A percentile compares a stretch with the other conserved stretches of the same genome.
These are phyloP conservation scores for Porphyrio hochstetteri DNA, from an alignment of 2,113 vertebrate species.

Conservation along the genomic window DNA sequence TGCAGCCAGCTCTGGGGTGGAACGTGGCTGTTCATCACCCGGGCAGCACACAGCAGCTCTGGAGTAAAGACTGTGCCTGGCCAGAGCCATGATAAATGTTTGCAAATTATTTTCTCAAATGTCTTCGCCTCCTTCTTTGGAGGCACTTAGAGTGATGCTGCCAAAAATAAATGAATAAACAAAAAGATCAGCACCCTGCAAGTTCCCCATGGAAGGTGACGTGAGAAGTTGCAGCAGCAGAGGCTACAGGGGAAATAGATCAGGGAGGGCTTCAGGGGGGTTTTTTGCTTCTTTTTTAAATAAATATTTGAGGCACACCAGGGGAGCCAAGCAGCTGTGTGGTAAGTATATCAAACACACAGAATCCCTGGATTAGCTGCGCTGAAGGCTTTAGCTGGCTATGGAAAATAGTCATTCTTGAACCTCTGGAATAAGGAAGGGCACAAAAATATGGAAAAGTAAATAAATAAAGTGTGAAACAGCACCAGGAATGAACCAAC, in stretches of 20 bases:
- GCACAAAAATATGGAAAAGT: background rate
- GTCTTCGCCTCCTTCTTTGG: background rate
- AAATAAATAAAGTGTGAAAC: conserved; percentile 3
- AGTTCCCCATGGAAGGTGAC: background rate
- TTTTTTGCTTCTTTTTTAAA: background rate
- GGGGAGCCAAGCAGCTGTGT: background rate
- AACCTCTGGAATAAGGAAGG: conserved; percentile 27
- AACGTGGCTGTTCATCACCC: background rate
- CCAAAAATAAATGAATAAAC: conserved; percentile 48
- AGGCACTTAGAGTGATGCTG: background rate
- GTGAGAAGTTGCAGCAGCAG: background rate
- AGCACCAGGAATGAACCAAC: background rate
- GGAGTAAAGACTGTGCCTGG: background rate
- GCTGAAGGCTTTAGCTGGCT: conserved; percentile 38
- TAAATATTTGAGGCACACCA: conserved; percentile 37
- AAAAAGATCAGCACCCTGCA: background rate
- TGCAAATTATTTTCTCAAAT: conserved; percentile 12
- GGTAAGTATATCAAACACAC: conserved; percentile 34
- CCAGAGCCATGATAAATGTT: background rate
- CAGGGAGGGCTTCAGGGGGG: background rate
- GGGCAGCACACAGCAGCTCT: background rate
- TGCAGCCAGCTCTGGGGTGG: background rate
- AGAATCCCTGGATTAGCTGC: conserved; percentile 30
- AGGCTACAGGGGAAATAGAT: background rate
- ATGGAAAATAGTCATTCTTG: background rate